Base-by-base conservation (phyloP, 1,140 invertebrate genomes). In the Lepidurus couesii region DNA sequence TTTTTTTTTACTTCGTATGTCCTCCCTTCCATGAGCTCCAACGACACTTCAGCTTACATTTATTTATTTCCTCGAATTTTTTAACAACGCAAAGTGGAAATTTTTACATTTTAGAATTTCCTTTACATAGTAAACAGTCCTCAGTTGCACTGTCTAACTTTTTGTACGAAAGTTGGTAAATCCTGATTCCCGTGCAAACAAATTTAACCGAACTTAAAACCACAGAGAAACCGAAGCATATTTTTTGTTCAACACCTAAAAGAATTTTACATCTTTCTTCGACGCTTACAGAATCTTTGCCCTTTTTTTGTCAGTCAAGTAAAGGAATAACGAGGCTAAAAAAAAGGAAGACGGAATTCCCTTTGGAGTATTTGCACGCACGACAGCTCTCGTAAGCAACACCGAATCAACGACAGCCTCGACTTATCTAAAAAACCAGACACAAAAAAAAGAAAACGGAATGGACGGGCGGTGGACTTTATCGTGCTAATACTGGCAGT, bases 341-440 rank as follows among this genome's bases (percentile, higher is more conserved):
- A 47, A 65, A 65, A 16, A 21, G 47, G 21, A 65, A 13, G 21
- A 65, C 16, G n/a, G 4, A 65, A 65, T 21, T 65, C 53, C 53
- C 13, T 65, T 65, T 65, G 53, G 53, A 65, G 53, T 11, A 65
- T 65, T 65, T 65, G 53, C 53, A 65, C 53, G 53, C 53, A 65
- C 53, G 53, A 65, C 53, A 65, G 53, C 53, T 65, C 53, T 16
- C 53, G 53, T 65, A 65, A 65, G 53, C n/a, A 65, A 65, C 53
- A 65, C 53, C 53, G 53, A 65, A 21, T 13, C 53, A 65, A 65
- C 21, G 53, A 65, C 53, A 65, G 53, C 53, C 53, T 65, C 53
- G n/a, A 65, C 53, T 65, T 65, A 65, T 65, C 53, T 65, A n/a
- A 21, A 34, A 34, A 34, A 4, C 4, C 13, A 21, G 53, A 21